phyloP scores from a whole-genome alignment of 2,888 invertebrate species.

The Brachynemurus nebulosus region DNA sequence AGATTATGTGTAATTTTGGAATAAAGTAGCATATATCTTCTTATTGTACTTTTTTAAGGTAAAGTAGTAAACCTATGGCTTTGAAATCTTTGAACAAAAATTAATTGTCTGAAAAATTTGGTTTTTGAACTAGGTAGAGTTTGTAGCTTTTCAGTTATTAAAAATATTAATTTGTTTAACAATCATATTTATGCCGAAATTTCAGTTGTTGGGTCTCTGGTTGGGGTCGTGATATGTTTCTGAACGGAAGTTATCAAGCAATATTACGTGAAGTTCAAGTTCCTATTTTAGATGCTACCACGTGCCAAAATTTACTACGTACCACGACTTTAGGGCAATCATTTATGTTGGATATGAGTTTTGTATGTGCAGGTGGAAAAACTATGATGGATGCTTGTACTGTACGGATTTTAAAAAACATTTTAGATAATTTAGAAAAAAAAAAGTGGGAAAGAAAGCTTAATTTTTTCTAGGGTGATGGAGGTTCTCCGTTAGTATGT shows the following conservation, averaged over 20 bases:
- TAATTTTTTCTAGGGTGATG: slow-evolving; percentile 46
- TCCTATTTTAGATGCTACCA: slow-evolving; percentile 42
- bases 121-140: no score
- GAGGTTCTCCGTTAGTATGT: slow-evolving; percentile 58
- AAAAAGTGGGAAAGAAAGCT: no score
- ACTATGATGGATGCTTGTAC: slow-evolving; percentile 59
- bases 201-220: slow-evolving; percentile 56
- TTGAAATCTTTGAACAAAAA: no score
- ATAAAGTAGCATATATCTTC: no score
- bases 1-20: no score
- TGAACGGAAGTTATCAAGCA: slow-evolving; percentile 25
- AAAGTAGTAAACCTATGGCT: no score
- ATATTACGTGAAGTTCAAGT: slow-evolving; percentile 45
- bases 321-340: slow-evolving; percentile 48
- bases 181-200: slow-evolving; percentile 5
- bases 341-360: slow-evolving; percentile 47
- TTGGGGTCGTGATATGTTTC: slow-evolving; percentile 74
- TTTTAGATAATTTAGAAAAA: no score
- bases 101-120: no score
- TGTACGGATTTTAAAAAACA: no score
- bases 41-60: no score
- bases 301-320: slow-evolving; percentile 49
- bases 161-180: neutral
- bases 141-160: neutral
- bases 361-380: slow-evolving; percentile 70